phyloP scores from a whole-genome alignment of 2,797 vertebrate species.

The Clamator glandarius region DNA sequence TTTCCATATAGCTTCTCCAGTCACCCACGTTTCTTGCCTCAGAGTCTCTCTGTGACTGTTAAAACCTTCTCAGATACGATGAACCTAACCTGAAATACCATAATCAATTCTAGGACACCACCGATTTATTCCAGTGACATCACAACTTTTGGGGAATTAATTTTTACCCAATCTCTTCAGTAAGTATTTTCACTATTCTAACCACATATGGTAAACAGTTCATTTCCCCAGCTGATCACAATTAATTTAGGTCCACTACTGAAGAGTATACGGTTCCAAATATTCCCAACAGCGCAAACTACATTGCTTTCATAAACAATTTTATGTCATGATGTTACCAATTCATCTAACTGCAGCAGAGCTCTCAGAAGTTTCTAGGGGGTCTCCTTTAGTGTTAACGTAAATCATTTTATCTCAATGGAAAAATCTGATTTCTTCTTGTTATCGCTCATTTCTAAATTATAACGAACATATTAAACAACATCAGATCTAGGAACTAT shows the following conservation, averaged over 20 bases:
- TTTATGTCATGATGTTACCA: background rate
- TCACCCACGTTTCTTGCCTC: slow-evolving; percentile 27
- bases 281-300: background rate
- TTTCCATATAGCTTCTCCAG: slow-evolving; percentile 40
- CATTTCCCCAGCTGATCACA: background rate
- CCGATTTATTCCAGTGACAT: background rate
- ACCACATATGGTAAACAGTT: background rate
- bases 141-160: background rate
- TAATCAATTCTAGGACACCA: background rate
- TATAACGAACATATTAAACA: background rate
- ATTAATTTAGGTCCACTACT: slow-evolving; percentile 1
- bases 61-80: slow-evolving; percentile 24
- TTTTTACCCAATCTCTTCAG: slow-evolving; percentile 1
- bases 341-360: background rate
- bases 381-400: background rate
- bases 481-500: background rate
- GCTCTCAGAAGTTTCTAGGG: background rate
- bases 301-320: background rate
- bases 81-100: background rate
- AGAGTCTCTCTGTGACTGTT: slow-evolving; percentile 14
- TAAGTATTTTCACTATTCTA: background rate
- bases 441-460: background rate
- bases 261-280: background rate
- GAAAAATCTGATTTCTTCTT: background rate
- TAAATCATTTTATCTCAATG: background rate